These are phyloP conservation scores for Ciconia maguari DNA, from an alignment of 2,113 vertebrate genomes.

Conservation along the genomic window DNA sequence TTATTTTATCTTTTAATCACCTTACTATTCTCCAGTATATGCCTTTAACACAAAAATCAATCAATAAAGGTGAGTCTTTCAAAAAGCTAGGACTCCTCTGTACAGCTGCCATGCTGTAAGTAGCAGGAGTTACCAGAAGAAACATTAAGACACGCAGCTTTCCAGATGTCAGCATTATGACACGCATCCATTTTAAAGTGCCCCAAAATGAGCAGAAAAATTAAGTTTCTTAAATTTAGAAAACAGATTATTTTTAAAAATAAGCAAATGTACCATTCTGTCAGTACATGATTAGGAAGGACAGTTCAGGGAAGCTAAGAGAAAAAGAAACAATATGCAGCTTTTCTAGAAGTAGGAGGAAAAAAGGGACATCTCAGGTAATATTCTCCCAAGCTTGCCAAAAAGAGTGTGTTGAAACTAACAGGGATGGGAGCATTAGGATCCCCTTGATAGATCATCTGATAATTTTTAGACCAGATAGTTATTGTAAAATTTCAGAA, in stretches of 20 bases:
- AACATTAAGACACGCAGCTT: background rate
- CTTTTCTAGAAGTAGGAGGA: background rate
- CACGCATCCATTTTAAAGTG: background rate
- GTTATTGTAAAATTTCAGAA: background rate
- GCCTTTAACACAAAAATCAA: background rate
- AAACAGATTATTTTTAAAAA: background rate
- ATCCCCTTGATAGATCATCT: background rate
- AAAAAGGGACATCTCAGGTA: background rate
- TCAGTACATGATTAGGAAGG: background rate
- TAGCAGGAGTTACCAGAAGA: background rate
- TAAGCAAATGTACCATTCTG: background rate
- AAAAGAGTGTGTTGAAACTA: background rate
- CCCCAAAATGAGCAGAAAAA: background rate
- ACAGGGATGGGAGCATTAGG: background rate
- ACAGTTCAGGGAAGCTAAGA: background rate
- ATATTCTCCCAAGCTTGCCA: background rate
- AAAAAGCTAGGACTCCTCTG: background rate
- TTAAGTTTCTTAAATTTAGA: background rate
- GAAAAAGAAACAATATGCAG: background rate
- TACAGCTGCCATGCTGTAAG: background rate
- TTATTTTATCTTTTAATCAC: background rate
- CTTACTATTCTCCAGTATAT: background rate
- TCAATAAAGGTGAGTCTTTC: background rate
- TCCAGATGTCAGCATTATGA: background rate
- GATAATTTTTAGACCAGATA: background rate